Base-by-base conservation (phyloP, 2,888 invertebrate genomes). In the Cheiracanthium punctorium region DNA sequence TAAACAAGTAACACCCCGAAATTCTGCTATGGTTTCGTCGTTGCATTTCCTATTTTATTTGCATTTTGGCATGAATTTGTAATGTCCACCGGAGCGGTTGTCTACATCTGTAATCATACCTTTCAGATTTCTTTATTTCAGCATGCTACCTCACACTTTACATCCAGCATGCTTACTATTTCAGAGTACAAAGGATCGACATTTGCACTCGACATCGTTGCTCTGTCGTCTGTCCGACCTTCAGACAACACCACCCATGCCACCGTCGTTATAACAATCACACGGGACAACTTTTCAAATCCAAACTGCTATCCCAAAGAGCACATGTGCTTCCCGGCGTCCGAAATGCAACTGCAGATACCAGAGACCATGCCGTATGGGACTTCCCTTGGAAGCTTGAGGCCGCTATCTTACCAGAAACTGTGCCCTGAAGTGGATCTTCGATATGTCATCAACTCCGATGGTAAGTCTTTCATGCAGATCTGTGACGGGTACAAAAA, bases 101-200 rank as follows among this genome's bases (percentile, higher is more conserved):
- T n/a, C n/a, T n/a, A n/a, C n/a, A n/a, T n/a, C n/a, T n/a, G n/a
- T n/a, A n/a, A n/a, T n/a, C n/a, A n/a, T n/a, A n/a, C n/a, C n/a
- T n/a, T n/a, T n/a, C n/a, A n/a, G n/a, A n/a, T n/a, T n/a, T n/a
- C n/a, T n/a, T n/a, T n/a, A n/a, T n/a, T n/a, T n/a, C n/a, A n/a
- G n/a, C n/a, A n/a, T n/a, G n/a, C n/a, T n/a, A n/a, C n/a, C n/a
- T n/a, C n/a, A n/a, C n/a, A n/a, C n/a, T n/a, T n/a, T n/a, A n/a
- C n/a, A n/a, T n/a, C n/a, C n/a, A n/a, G n/a, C n/a, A n/a, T n/a
- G n/a, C n/a, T n/a, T n/a, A n/a, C n/a, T n/a, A n/a, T 65, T 73
- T 10, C 32, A 85, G 84, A 85, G 7, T 79, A 69, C 58, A 79
- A 41, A 74, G 84, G 84, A 1, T 73, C 84, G 0, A 79, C 74